Conservation (phyloP, 2,888 invertebrate species). For the Antitype chi region DNA sequence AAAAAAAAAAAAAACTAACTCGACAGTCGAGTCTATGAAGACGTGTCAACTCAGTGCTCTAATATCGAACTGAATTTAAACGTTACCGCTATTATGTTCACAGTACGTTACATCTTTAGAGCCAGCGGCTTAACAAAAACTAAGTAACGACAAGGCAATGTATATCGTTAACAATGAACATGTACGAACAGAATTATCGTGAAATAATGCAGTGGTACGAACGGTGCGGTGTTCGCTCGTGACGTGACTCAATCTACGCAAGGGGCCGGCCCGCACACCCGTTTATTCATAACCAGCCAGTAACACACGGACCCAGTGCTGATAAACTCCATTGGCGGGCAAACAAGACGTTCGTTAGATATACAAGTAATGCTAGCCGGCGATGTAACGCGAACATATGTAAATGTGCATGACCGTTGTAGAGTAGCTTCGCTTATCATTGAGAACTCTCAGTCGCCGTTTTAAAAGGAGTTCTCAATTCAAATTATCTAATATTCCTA, state of each 20-base stretch:
- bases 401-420: constrained; percentile 32
- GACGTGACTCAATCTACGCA: constrained; percentile 82
- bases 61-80: constrained; percentile 34
- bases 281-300: constrained; percentile 68
- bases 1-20: constrained; percentile 55
- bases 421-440: constrained; percentile 50
- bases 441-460: constrained; percentile 46
- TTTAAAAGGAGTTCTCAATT: constrained; percentile 48
- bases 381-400: constrained; percentile 54
- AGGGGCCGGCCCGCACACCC: constrained; percentile 79
- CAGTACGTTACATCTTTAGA: constrained; percentile 51
- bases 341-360: constrained; percentile 49
- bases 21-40: constrained; percentile 47
- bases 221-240: constrained; percentile 81
- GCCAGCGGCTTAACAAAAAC: constrained; percentile 20
- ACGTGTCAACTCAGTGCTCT: constrained; percentile 59
- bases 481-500: constrained; percentile 20
- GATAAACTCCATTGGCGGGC: constrained; percentile 66
- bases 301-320: constrained; percentile 52
- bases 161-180: constrained; percentile 66
- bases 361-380: constrained; percentile 20
- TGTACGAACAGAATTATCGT: constrained; percentile 68
- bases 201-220: constrained; percentile 74
- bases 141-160: constrained; percentile 69
- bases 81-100: constrained; percentile 24